phyloP scores from a whole-genome alignment of 2,113 vertebrate species.

The Perca fluviatilis region DNA sequence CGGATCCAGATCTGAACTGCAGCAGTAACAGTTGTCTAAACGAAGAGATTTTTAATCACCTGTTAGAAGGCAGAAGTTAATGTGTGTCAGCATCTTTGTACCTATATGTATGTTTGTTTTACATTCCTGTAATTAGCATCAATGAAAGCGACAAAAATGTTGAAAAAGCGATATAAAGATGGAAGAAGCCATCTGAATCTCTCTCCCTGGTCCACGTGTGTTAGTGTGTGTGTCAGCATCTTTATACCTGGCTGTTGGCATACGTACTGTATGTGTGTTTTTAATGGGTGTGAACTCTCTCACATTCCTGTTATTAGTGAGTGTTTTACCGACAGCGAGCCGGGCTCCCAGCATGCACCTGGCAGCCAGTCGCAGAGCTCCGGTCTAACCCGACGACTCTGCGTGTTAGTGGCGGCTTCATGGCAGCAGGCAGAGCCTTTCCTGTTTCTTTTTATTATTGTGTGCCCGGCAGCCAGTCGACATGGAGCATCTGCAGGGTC shows the following conservation, averaged over 20 bases:
- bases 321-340: constrained; percentile 21
- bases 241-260: neutral
- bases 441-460: neutral
- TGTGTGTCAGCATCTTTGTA: too few species aligned
- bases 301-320: constrained; percentile 30
- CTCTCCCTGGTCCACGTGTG: neutral
- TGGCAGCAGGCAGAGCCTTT: neutral
- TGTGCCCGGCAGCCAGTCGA: neutral
- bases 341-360: constrained; percentile 12
- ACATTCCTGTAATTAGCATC: too few species aligned
- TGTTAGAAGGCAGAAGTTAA: too few species aligned
- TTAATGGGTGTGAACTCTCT: constrained; percentile 12
- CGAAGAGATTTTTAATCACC: too few species aligned
- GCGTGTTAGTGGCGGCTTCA: constrained; percentile 10
- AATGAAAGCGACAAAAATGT: too few species aligned
- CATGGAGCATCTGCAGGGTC: constrained; percentile 13
- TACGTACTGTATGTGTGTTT: neutral
- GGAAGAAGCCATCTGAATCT: too few species aligned
- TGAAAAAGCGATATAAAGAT: neutral
- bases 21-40: too few species aligned
- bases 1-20: too few species aligned
- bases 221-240: neutral
- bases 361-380: constrained; percentile 28
- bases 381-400: constrained; percentile 10
- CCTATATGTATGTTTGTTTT: too few species aligned